Evolutionary conservation across 2,113 vertebrate genomes (phyloP).

Genomic region (Phainopepla nitens): DNA sequence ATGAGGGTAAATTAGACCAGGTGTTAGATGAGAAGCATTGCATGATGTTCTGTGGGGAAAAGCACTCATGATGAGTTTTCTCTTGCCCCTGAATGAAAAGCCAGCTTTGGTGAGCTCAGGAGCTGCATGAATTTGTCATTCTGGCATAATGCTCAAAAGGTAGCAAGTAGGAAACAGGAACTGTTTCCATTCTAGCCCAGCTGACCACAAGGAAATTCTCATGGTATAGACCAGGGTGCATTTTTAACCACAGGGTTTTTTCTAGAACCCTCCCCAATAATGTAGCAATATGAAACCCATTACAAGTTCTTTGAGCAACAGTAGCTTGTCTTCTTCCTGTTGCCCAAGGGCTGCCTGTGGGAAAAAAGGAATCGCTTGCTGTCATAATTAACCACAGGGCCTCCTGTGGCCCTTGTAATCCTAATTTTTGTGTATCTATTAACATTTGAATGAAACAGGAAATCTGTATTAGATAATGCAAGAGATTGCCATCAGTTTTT

Average conservation of each 20-base stretch:
- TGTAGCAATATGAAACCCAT: background rate
- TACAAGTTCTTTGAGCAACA: background rate
- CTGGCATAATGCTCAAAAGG: background rate
- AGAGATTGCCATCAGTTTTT: background rate
- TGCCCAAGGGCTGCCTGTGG: background rate
- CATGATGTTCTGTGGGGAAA: background rate
- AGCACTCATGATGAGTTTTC: background rate
- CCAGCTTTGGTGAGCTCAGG: background rate
- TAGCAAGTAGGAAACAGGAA: background rate
- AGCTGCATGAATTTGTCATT: background rate
- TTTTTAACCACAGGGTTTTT: background rate
- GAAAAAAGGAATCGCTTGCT: background rate
- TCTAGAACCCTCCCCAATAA: background rate
- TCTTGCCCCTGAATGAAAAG: background rate
- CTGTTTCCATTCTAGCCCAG: background rate
- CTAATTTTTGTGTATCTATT: background rate
- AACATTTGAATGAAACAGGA: background rate
- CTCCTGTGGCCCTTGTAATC: background rate
- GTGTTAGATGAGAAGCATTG: background rate
- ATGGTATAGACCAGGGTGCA: too few relatives aligned
- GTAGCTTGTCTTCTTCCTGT: background rate
- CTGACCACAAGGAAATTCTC: background rate
- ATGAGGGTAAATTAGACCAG: background rate
- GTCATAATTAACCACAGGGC: background rate
- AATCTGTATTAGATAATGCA: background rate